These are phyloP conservation scores for Equus przewalskii DNA, from an alignment of 2,113 vertebrate species.

Conservation along the genomic window DNA sequence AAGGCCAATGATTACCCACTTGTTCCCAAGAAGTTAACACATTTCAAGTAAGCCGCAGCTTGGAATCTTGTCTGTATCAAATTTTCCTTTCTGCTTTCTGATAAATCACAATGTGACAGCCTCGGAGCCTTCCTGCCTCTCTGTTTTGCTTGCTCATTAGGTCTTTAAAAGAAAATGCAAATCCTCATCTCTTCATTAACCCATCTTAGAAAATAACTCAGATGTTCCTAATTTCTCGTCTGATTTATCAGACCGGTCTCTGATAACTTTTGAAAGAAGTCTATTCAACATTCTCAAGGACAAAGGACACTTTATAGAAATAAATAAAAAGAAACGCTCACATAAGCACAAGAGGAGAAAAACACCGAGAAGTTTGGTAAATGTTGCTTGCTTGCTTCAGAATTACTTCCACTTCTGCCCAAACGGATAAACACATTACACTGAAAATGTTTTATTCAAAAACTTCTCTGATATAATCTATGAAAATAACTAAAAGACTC, in stretches of 20 bases:
- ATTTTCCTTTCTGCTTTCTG: conserved; percentile 73
- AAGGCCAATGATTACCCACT: conserved; percentile 24
- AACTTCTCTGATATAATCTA: conserved; percentile 56
- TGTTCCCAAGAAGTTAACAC: conserved; percentile 54
- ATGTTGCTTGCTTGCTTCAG: conserved; percentile 53
- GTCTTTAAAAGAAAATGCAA: conserved; percentile 82
- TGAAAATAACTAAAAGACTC: conserved; percentile 60
- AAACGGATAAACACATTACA: conserved; percentile 44
- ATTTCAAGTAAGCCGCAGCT: not conserved
- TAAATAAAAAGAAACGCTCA: conserved; percentile 73
- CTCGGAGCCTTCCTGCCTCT: not conserved
- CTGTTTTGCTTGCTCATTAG: conserved; percentile 75
- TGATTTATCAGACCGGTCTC: conserved; percentile 77
- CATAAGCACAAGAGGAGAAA: conserved; percentile 30
- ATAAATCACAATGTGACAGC: conserved; percentile 51
- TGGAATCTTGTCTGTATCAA: conserved; percentile 62
- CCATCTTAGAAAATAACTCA: conserved; percentile 81
- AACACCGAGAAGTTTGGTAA: conserved; percentile 59
- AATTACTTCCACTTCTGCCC: conserved; percentile 57
- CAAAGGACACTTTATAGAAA: conserved; percentile 69
- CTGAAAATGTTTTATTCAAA: conserved; percentile 55
- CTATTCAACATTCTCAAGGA: conserved; percentile 72
- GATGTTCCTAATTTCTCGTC: conserved; percentile 78
- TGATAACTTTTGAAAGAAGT: conserved; percentile 80
- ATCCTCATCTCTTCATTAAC: conserved; percentile 77